phyloP scores from a whole-genome alignment of 2,888 invertebrate genomes.

The Cyclophora albipunctata region DNA sequence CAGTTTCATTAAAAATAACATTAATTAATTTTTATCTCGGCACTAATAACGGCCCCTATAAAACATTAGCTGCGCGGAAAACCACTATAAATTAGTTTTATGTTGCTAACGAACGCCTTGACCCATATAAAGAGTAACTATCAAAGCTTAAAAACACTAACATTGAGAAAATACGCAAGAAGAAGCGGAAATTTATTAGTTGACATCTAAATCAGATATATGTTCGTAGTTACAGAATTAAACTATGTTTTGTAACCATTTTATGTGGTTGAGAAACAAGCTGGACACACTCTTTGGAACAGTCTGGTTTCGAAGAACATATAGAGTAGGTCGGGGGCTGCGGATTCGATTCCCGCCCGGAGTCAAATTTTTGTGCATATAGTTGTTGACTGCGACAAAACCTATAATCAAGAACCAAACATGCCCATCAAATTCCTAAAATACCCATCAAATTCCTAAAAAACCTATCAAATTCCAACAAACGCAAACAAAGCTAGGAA shows the following conservation, averaged over 20 bases:
- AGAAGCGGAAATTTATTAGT: slow-evolving; percentile 16
- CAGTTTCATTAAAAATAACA: no score
- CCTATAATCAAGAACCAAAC: no score
- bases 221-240: no score
- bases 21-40: no score
- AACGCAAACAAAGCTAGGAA: slow-evolving; percentile 44
- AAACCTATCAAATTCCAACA: slow-evolving; percentile 1
- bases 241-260: no score
- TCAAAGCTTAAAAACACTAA: slow-evolving; percentile 7
- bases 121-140: slow-evolving; percentile 14
- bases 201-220: slow-evolving; percentile 18
- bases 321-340: no score
- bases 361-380: no score
- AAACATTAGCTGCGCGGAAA: slow-evolving; percentile 5
- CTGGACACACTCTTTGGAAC: no score
- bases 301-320: no score
- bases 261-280: no score
- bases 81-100: slow-evolving; percentile 23
- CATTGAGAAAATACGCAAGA: slow-evolving; percentile 8
- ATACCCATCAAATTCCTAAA: neutral
- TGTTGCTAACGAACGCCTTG: slow-evolving; percentile 21
- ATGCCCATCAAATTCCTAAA: neutral
- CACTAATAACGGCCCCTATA: neutral
- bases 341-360: no score
- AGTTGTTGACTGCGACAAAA: no score